A percentile compares a stretch with the other conserved stretches of the same genome.
phyloP scores from a whole-genome alignment of 2,113 vertebrate genomes.

The Neogobius melanostomus region DNA sequence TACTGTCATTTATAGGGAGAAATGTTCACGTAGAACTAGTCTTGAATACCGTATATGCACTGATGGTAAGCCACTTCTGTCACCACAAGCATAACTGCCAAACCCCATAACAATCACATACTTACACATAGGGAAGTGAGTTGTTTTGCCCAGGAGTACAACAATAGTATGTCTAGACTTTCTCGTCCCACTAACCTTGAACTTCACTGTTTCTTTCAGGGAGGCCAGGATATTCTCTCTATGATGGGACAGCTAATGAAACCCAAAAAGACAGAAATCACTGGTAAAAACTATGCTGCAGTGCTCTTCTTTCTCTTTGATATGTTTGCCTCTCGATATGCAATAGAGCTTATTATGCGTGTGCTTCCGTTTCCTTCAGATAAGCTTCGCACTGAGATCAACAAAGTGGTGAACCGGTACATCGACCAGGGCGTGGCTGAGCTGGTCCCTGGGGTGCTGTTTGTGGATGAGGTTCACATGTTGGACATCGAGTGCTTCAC shows the following conservation, averaged over 20 bases:
- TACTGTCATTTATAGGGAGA: background rate
- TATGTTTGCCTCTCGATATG: background rate
- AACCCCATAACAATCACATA: too few relatives aligned
- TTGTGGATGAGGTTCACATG: slow-evolving; percentile 98
- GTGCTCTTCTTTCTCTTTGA: background rate
- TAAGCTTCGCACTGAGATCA: slow-evolving; percentile 96
- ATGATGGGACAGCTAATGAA: slow-evolving; percentile 99
- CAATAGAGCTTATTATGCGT: too few relatives aligned
- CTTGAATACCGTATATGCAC: too few relatives aligned
- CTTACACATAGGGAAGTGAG: too few relatives aligned
- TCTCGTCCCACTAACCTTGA: background rate
- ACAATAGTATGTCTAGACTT: background rate
- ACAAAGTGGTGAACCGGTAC: slow-evolving; percentile 99
- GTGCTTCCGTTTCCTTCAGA: slow-evolving; percentile 68
- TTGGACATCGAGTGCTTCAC: slow-evolving; percentile 98
- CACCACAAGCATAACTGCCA: too few relatives aligned
- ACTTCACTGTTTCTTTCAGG: slow-evolving; percentile 69
- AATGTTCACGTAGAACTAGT: too few relatives aligned
- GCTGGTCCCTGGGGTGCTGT: slow-evolving; percentile 93
- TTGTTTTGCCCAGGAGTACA: too few relatives aligned
- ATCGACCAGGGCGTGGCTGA: slow-evolving; percentile 97
- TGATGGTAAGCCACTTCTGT: too few relatives aligned
- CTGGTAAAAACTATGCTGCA: slow-evolving; percentile 73
- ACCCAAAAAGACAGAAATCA: slow-evolving; percentile 98
- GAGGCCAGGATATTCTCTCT: slow-evolving; percentile 96